Evolutionary conservation across 2,113 vertebrate species (phyloP).

Genomic region (Fregata magnificens): DNA sequence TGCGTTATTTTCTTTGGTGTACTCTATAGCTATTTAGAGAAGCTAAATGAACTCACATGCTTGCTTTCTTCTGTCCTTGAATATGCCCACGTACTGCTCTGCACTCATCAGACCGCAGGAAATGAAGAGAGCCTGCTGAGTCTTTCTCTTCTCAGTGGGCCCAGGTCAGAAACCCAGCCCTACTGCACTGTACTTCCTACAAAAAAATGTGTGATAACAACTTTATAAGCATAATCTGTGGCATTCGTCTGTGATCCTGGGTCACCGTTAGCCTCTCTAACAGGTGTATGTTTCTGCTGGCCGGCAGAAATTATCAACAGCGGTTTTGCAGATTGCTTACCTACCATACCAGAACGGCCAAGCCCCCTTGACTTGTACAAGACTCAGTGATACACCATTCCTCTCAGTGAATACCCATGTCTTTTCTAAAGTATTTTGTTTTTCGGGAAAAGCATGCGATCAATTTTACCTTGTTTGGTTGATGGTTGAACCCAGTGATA

Average conservation of each 20-base stretch:
- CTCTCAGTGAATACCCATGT: neutral
- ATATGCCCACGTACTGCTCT: neutral
- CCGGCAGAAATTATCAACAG: neutral
- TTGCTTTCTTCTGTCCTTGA: neutral
- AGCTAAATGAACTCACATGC: neutral
- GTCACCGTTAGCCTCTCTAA: neutral
- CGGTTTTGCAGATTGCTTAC: neutral
- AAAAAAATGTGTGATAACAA: neutral
- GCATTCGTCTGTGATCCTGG: neutral
- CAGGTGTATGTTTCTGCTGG: neutral
- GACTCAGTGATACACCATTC: neutral
- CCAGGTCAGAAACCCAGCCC: neutral
- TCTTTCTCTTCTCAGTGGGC: neutral
- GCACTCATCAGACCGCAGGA: neutral
- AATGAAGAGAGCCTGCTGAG: neutral
- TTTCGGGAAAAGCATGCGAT: neutral
- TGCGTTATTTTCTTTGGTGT: neutral
- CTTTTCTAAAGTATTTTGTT: neutral
- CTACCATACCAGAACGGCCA: neutral
- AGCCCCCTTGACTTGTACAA: neutral
- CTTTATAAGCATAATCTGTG: neutral
- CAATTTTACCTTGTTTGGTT: neutral
- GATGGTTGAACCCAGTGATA: neutral
- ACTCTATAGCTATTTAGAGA: neutral
- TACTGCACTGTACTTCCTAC: neutral